Base-by-base conservation (phyloP, 2,113 vertebrate genomes). In the Syrrhaptes paradoxus region DNA sequence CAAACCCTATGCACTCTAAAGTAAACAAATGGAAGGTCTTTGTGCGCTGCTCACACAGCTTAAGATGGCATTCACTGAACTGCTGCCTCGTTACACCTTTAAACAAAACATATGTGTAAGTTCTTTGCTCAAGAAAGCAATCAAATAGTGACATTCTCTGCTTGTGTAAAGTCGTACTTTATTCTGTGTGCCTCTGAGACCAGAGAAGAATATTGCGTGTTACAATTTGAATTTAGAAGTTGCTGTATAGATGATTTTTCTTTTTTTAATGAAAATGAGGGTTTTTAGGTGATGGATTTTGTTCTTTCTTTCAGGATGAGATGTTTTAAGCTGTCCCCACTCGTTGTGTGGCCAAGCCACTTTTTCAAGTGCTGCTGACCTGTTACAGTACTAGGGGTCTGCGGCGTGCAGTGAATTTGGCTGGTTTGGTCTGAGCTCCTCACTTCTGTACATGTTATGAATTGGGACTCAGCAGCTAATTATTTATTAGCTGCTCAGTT, bases 11-110 rank as follows among this genome's bases (percentile, higher is more conserved):
- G 89, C 66, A 43, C 90, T 89, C 89, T 91, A 58, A 93, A 96
- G 76, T 96, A 97, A 97, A 97, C 87, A 98, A 85, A 89, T 43
- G 76, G 65, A 83, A 89, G 62, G 77, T 48, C 55, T 95, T 79
- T 91, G 90, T 73, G 77, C 58, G 51, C 72, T 13, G 49, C 79
- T 75, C 43, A 43, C 29, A 52, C 9, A 5, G 41, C 85, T 83
- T 75, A 48, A 77, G 82, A 49, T 21, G 57, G 7, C 57, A 22
- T 58, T 67, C 15, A 1, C 13, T 87, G 4, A 55, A 25, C 59
- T 93, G n/a, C 75, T 92, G 17, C 20, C 77, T 91, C 54, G 78
- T 63, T 31, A 32, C 38, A 38, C 22, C 59, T 70, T 87, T 54
- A 58, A 68, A 48, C 67, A 36, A 74, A 81, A 31, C 0, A 1